Base-by-base conservation (phyloP, 2,113 vertebrate genomes). In the Varanus salvator region DNA sequence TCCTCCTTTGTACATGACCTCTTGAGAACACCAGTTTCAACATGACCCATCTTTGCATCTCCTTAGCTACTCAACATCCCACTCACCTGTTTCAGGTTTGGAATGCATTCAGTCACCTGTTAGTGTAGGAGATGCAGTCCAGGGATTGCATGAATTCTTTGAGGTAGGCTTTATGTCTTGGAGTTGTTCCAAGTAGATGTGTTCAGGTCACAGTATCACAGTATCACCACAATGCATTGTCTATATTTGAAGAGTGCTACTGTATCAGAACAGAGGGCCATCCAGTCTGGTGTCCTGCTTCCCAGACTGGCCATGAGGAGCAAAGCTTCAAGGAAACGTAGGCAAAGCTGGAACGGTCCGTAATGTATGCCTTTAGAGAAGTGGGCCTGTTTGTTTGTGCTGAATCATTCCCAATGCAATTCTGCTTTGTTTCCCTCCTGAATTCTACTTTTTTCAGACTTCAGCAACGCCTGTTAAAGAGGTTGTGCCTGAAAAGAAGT, bases 31-130 rank as follows among this genome's bases (percentile, higher is more conserved):
- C 31, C 48, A 76, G 50, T 57, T 9, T 34, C n/a, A 52, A 0
- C 0, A 0, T 3, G 76, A 38, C 21, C 84, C 72, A 3, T 93
- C 29, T 80, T 0, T 0, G 38, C 66, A 1, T 90, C 93, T 80
- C 34, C 6, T 0, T 90, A 97, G 96, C 90, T 96, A 68, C 85
- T 95, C 80, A 97, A 96, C 96, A 97, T 0, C 97, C 97, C 0
- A 44, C 91, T n/a, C 96, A 84, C 92, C 95, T 96, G 54, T 86
- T 92, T 85, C 84, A 89, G 31, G 12, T 6, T 93, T 90, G 0
- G 95, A 95, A 4, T 77, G 89, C 3, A 88, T 57, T 44, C 93
- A 92, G 50, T 90, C 91, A 86, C 93, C 90, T 52, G 92, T 96
- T 74, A 86, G 94, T 81, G 94, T 68, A 64, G 93, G 75, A 77